Percentiles rank a stretch among this genome's conserved stretches.
Conservation (phyloP, 2,113 vertebrate genomes). For the Anser cygnoides region DNA sequence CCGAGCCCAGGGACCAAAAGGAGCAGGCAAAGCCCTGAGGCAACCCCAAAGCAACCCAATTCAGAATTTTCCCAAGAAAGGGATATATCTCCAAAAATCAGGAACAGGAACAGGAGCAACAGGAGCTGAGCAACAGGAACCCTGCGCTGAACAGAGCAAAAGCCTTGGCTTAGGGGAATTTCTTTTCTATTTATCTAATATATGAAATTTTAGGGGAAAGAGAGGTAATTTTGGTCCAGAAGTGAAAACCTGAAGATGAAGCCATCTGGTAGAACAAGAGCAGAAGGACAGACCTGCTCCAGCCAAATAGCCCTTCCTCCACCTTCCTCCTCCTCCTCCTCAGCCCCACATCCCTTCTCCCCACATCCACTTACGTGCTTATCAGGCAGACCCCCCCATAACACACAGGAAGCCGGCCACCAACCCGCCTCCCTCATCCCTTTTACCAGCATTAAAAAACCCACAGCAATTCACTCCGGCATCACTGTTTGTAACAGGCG, state of each 20-base stretch:
- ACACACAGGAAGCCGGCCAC: background rate
- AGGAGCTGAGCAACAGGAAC: background rate
- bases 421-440: background rate
- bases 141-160: background rate
- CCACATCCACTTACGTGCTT: fast-evolving
- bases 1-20: background rate
- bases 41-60: background rate
- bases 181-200: background rate
- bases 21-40: background rate
- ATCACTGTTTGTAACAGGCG: background rate
- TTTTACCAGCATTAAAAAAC: background rate
- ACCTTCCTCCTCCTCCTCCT: background rate
- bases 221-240: background rate
- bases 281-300: background rate
- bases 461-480: background rate
- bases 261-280: background rate
- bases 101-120: background rate
- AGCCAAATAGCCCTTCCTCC: background rate
- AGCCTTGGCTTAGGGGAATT: background rate
- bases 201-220: background rate
- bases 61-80: background rate
- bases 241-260: background rate
- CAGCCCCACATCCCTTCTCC: background rate
- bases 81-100: background rate
- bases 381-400: background rate